Base-by-base conservation (phyloP, 2,113 vertebrate genomes). In the Beaufortia kweichowensis region DNA sequence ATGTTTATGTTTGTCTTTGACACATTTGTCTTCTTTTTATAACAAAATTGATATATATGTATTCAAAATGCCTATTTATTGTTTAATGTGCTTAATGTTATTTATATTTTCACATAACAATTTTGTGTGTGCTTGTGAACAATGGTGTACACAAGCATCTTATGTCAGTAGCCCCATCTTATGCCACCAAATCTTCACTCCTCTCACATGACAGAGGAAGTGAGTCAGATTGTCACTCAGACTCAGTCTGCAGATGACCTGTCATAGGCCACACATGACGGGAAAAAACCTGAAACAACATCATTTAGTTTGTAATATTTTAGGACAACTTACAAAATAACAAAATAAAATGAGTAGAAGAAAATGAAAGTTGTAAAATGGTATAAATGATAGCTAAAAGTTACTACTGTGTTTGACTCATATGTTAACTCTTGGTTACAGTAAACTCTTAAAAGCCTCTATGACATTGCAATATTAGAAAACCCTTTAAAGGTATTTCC, bases 121-220 rank as follows among this genome's bases (percentile, higher is more conserved):
- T 53, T 56, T 15, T 74, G 23, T 8, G n/a, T 29, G 50, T 7
- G 68, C 56, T 19, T 80, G 64, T 17, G 23, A 15, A 46, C 31
- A 15, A 70, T 21, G 39, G 14, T 8, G 41, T 6, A 21, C 76
- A 63, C 29, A 55, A 9, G 23, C 24, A 68, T n/a, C 28, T 41
- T 41, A 24, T 31, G 24, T 43, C 24, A 64, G n/a, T 48, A 26
- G 33, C 33, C 65, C 5, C 28, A 29, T 62, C 3, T 74, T 62
- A 35, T 35, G 6, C 66, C 66, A 69, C 66, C 1, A 6, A 55
- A 12, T 73, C 43, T 59, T 39, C 39, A 57, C 41, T 48, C 65
- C 60, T 12, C 67, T 76, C 77, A 81, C 68, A 81, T 84, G 82
- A 84, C 63, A 55, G 48, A 60, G 68, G 75, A 78, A 80, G 50